Evolutionary conservation across 2,113 vertebrate genomes (phyloP).

Genomic region (Caretta caretta): DNA sequence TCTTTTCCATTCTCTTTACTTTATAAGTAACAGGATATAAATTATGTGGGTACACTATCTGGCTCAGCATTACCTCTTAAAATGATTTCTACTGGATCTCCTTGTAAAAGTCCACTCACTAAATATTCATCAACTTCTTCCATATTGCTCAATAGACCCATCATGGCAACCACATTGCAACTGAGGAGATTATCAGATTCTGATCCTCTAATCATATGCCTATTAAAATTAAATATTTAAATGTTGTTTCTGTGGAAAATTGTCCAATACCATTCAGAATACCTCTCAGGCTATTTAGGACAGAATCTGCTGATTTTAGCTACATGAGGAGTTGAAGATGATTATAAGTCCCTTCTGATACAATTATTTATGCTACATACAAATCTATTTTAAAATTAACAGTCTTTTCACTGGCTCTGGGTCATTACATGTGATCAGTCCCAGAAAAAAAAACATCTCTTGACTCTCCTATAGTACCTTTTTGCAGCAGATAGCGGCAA

Average conservation of each 20-base stretch:
- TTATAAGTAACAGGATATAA: not conserved
- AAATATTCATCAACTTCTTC: not conserved
- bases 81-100: not conserved
- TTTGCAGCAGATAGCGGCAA: not conserved
- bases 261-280: not conserved
- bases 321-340: not conserved
- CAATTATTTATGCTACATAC: not conserved
- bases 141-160: not conserved
- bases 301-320: not conserved
- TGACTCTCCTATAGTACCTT: not conserved
- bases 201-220: not conserved
- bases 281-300: not conserved
- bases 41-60: not conserved
- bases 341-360: not conserved
- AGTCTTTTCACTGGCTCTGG: not conserved
- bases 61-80: not conserved
- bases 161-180: not conserved
- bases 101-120: not conserved
- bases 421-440: not conserved
- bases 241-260: not conserved
- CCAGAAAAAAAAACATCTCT: not conserved
- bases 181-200: not conserved
- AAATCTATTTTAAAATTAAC: not conserved
- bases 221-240: not conserved
- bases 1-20: not conserved